A percentile compares a stretch with the other conserved stretches of the same genome.
phyloP scores from a whole-genome alignment of 2,888 invertebrate species.

The Ametastegia equiseti region DNA sequence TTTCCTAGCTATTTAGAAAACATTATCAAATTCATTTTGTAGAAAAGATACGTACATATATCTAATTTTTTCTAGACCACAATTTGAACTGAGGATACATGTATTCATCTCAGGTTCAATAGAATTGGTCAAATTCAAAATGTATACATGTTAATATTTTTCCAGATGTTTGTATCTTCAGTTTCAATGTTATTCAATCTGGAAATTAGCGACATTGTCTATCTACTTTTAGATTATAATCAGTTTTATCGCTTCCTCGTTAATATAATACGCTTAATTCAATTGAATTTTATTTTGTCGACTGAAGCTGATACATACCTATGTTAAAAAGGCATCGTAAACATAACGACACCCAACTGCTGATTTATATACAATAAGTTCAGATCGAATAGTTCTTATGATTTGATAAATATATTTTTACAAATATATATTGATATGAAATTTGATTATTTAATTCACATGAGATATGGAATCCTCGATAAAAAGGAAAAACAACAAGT shows the following conservation, averaged over 20 bases:
- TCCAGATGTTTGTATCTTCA: not conserved
- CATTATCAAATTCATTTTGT: not conserved
- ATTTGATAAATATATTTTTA: conserved; percentile 20
- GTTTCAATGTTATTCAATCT: not conserved
- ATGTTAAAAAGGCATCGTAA: not conserved
- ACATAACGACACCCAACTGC: not conserved
- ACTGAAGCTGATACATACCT: not conserved
- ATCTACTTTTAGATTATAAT: not conserved
- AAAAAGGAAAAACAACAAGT: not conserved
- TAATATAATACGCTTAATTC: conserved; percentile 1
- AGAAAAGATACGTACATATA: conserved; percentile 32
- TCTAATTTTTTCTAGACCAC: not conserved
- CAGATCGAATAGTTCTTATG: conserved; percentile 17
- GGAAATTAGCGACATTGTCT: not conserved
- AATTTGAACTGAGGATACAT: not conserved
- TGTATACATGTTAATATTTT: not conserved
- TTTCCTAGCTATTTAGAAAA: conserved; percentile 5
- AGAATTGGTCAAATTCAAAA: conserved; percentile 22
- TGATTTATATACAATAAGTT: conserved; percentile 35
- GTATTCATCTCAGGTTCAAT: not conserved
- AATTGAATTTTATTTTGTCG: not conserved
- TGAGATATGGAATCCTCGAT: not conserved
- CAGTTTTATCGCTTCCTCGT: not conserved
- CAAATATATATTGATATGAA: conserved; percentile 36
- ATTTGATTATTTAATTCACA: not conserved